Base-by-base conservation (phyloP, 2,797 vertebrate species). In the Euthynnus affinis region DNA sequence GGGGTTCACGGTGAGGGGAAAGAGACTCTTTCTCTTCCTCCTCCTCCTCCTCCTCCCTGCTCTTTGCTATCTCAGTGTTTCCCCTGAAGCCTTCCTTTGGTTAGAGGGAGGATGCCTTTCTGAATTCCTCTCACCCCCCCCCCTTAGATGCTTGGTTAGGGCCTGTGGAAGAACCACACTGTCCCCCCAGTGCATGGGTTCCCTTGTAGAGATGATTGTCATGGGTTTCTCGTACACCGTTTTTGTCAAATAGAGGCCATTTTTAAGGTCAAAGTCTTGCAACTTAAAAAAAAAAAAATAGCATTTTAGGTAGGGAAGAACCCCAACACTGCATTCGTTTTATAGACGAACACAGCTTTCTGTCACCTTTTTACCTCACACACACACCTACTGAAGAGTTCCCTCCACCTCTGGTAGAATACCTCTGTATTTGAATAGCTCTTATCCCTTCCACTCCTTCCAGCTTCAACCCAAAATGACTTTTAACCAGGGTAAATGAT, bases 101-200 rank as follows among this genome's bases (percentile, higher is more conserved):
- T 87, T 77, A 78, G 61, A 87, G 87, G 84, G 83, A 90, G 83
- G 89, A 90, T 83, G 87, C 81, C 86, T 91, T 89, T 88, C 73
- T 85, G 62, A 90, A 85, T 64, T 74, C 77, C 71, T 84, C 81
- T 67, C 46, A 23, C 56, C 49, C 67, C 53, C 23, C 23, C 18
- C 74, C 65, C 7, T 72, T 85, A 90, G 91, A 93, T 90, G 90
- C 90, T 93, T 89, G 91, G 63, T 85, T 88, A 83, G 83, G 89
- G 88, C 92, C 91, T 90, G 92, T 94, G 94, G 93, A 91, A 92
- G 93, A 94, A 92, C 83, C 82, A 90, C 93, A 87, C 91, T 90
- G 92, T 81, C 77, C 91, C 91, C 93, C 88, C 89, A 91, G 92
- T 94, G 93, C 92, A 90, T 95, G 96, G 95, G 95, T 96, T 84